Percentiles rank a stretch among this genome's conserved stretches.
These are phyloP conservation scores for Serripes groenlandicus DNA, from an alignment of 2,888 invertebrate species.

Conservation along the genomic window DNA sequence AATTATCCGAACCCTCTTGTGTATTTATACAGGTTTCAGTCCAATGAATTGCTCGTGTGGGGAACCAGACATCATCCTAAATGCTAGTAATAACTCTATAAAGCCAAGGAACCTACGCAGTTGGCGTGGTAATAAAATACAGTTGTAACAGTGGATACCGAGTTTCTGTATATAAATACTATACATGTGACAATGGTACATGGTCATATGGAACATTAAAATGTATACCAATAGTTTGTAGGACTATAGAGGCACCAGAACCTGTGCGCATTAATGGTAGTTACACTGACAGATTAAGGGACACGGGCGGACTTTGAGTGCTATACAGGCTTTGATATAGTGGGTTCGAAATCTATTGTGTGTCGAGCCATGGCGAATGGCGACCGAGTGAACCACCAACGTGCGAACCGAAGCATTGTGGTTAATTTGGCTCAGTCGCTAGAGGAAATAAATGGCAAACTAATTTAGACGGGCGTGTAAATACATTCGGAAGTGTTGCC, in stretches of 20 bases:
- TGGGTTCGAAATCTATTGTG: neutral
- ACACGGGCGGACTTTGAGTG: slow-evolving; percentile 1
- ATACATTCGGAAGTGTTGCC: slow-evolving; percentile 40
- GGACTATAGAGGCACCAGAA: slow-evolving; percentile 21
- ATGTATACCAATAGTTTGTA: slow-evolving; percentile 23
- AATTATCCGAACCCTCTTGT: too few relatives aligned
- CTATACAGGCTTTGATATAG: slow-evolving; percentile 20
- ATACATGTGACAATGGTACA: slow-evolving; percentile 14
- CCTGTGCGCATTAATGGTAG: slow-evolving; percentile 1
- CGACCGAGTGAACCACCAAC: slow-evolving; percentile 20
- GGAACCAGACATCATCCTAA: neutral
- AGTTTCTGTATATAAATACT: neutral
- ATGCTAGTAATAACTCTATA: slow-evolving; percentile 15
- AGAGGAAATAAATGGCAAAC: slow-evolving; percentile 26
- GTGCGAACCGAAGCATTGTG: slow-evolving; percentile 35
- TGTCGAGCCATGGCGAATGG: slow-evolving; percentile 41
- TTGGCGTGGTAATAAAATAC: slow-evolving; percentile 3
- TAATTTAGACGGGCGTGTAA: neutral
- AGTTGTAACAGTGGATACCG: slow-evolving; percentile 35
- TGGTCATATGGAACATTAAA: slow-evolving; percentile 9
- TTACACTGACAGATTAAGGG: slow-evolving; percentile 5
- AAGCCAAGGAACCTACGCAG: slow-evolving; percentile 4
- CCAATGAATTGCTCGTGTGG: slow-evolving; percentile 9
- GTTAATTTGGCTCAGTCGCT: slow-evolving; percentile 36
- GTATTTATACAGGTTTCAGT: too few relatives aligned